Evolutionary conservation across 1,140 invertebrate genomes (phyloP).

Genomic region (Leptinotarsa defecta): DNA sequence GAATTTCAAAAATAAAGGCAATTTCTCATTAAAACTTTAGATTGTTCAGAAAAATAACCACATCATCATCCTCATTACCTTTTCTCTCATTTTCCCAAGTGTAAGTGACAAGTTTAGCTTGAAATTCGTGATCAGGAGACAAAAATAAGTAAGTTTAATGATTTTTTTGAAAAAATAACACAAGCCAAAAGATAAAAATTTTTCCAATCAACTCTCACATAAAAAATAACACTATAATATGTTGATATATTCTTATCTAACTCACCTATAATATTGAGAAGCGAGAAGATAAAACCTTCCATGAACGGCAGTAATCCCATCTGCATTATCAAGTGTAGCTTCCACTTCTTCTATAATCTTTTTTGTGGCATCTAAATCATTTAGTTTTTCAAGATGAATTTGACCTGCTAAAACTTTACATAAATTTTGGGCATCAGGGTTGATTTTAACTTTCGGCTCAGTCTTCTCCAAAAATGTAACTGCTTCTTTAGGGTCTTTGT

Average conservation of each 20-base stretch:
- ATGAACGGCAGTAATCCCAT: constrained; percentile 92
- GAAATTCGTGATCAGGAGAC: too few species aligned
- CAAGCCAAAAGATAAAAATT: too few species aligned
- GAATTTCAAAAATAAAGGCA: too few species aligned
- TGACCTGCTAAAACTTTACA: constrained; percentile 86
- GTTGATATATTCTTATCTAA: background rate
- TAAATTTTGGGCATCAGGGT: constrained; percentile 82
- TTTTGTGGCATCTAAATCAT: constrained; percentile 82
- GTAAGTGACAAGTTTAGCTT: too few species aligned
- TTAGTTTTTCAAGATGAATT: constrained; percentile 79
- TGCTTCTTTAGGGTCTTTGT: constrained; percentile 78
- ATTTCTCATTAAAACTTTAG: too few species aligned
- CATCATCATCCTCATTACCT: too few species aligned
- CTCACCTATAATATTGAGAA: constrained; percentile 81
- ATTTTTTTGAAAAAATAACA: too few species aligned
- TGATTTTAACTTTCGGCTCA: constrained; percentile 86
- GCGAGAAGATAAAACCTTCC: constrained; percentile 93
- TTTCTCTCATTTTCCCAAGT: too few species aligned
- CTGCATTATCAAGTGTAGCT: constrained; percentile 81
- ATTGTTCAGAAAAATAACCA: too few species aligned
- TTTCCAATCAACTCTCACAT: too few species aligned
- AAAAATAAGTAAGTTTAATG: too few species aligned
- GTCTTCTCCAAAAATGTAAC: constrained; percentile 85
- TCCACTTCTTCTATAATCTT: constrained; percentile 91
- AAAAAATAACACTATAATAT: too few species aligned